Evolutionary conservation across 1,140 invertebrate species (phyloP), one percentile per base, ranked within the genome.

Genomic region (Drosophila neocordata): DNA sequence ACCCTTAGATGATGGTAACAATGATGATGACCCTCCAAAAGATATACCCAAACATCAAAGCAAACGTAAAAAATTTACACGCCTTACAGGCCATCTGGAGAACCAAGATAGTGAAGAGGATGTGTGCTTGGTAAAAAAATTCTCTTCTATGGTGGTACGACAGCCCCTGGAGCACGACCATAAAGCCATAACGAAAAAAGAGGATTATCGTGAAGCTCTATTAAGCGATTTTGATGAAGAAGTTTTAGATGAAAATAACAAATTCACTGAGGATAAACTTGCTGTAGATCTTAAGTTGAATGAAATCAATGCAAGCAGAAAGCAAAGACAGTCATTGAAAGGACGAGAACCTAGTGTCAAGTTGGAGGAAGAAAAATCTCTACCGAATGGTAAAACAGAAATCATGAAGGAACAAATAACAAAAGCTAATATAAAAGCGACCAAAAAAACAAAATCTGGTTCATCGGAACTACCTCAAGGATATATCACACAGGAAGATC

Each of bases 21-120:
- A 51, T 1, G 62, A 53, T 57, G 48, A 9, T 15, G 38, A 18
- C 7, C 1, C 38, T 1, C 24, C 13, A 0, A 5, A 0, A 12
- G 34, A 31, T 13, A 35, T 59, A 1, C 34, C 18, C 1, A 52
- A 48, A n/a, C 18, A 31, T 0, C 52, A 56, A 6, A n/a, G 4
- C 2, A 64, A 59, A 4, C 77, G 77, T 1, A 61, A 55, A 8
- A 83, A 83, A 12, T 77, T 62, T 2, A 77, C 51, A 0, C 48
- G 72, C 22, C 24, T 69, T 1, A 22, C 20, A 7, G 27, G 4
- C 2, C 13, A 41, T 2, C 18, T 35, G 3, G 7, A 12, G 1
- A 24, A 4, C 6, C 11, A 1, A 7, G 64, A 62, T 0, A 58
- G 57, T 34, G 63, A 70, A 1, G 60, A 68, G 8, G 57, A 64